A percentile compares a stretch with the other conserved stretches of the same genome.
phyloP scores from a whole-genome alignment of 2,888 invertebrate genomes.

The Oxyteleia sp. region DNA sequence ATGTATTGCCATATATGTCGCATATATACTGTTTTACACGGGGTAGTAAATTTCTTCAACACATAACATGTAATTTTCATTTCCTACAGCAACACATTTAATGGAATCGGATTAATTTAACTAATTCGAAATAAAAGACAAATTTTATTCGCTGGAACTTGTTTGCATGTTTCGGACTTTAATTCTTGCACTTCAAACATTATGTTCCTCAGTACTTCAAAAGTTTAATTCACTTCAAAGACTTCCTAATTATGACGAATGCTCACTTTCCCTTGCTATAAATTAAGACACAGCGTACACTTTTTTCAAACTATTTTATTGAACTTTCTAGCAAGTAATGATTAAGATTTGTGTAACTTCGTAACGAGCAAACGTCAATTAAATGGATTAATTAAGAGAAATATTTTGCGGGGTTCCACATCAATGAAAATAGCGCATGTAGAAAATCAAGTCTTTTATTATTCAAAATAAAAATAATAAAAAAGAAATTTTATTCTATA shows the following conservation, averaged over 20 bases:
- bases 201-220: conserved; percentile 31
- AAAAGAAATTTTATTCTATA: conserved; percentile 23
- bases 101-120: too few relatives aligned
- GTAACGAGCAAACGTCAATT: too few relatives aligned
- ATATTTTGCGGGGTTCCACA: background rate
- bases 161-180: conserved; percentile 39
- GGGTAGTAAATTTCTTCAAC: too few relatives aligned
- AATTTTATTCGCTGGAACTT: conserved; percentile 41
- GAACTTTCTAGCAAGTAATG: conserved; percentile 25
- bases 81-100: background rate
- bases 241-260: conserved; percentile 61
- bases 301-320: conserved; percentile 10
- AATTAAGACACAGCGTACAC: conserved; percentile 25
- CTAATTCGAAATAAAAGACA: conserved; percentile 25
- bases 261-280: conserved; percentile 27
- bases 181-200: conserved; percentile 45
- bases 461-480: conserved; percentile 17
- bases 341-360: too few relatives aligned
- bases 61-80: background rate
- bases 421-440: background rate
- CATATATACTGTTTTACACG: too few relatives aligned
- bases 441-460: conserved; percentile 51
- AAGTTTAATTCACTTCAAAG: conserved; percentile 63
- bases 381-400: too few relatives aligned
- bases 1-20: too few relatives aligned